Conservation (phyloP, 2,113 vertebrate species). For the Platanista minor region DNA sequence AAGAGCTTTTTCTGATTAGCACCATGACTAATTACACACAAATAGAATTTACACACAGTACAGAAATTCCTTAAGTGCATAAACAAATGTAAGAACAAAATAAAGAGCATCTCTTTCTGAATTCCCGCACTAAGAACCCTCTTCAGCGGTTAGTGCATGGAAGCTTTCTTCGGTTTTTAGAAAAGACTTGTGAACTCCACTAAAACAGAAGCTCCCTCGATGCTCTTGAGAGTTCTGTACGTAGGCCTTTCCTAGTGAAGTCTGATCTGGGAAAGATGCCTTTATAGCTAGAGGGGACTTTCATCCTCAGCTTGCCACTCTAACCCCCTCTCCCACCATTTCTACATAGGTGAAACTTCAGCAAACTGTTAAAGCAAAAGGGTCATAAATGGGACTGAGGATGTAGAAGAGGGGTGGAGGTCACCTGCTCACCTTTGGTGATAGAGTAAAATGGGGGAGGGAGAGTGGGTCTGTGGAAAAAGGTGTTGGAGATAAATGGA, state of each 20-base stretch:
- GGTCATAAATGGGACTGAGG: background rate
- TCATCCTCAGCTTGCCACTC: background rate
- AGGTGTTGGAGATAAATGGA: background rate
- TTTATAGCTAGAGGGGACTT: background rate
- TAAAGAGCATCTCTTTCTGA: background rate
- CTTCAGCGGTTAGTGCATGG: background rate
- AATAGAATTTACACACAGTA: background rate
- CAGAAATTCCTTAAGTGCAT: slow-evolving; percentile 9
- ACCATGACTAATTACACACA: background rate
- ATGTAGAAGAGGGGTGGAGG: background rate
- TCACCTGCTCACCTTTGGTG: background rate
- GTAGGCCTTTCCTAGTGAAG: background rate
- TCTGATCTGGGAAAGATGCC: background rate
- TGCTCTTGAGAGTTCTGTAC: background rate
- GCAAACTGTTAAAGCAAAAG: background rate
- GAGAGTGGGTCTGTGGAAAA: background rate
- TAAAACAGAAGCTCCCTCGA: background rate
- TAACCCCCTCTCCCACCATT: background rate
- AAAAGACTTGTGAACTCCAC: background rate
- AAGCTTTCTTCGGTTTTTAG: background rate
- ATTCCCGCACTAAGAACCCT: background rate
- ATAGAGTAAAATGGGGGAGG: background rate
- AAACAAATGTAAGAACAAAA: background rate
- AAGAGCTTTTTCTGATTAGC: slow-evolving; percentile 4
- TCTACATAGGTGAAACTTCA: background rate